Conservation (phyloP, 2,113 vertebrate genomes). For the Ploceus nigricollis region DNA sequence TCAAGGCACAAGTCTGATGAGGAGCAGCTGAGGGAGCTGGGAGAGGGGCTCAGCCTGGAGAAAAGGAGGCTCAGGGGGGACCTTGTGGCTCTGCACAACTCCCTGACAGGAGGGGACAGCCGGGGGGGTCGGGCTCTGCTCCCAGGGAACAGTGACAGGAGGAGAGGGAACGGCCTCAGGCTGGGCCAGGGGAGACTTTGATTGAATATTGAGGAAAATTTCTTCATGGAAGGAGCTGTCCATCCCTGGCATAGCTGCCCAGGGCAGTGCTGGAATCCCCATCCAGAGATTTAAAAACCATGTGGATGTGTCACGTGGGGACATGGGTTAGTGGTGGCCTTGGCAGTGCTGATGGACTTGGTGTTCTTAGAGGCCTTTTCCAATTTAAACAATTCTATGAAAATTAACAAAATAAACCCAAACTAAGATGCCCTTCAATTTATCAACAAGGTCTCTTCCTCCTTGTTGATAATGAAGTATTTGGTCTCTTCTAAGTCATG, state of each 20-base stretch:
- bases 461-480: background rate
- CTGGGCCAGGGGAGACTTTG: rapidly evolving
- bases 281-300: background rate
- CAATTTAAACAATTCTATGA: background rate
- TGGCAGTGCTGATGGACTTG: background rate
- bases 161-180: rapidly evolving
- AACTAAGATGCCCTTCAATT: background rate
- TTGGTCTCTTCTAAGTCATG: background rate
- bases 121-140: rapidly evolving
- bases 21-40: background rate
- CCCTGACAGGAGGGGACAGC: background rate
- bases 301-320: background rate
- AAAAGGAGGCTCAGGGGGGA: background rate
- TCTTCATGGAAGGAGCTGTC: background rate
- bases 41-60: background rate
- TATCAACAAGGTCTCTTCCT: background rate
- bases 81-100: background rate
- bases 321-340: background rate
- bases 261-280: background rate
- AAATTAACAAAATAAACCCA: background rate
- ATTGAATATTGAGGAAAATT: background rate
- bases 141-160: background rate
- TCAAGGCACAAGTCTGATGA: background rate
- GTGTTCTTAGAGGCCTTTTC: background rate
- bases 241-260: background rate